Conservation (phyloP, 2,797 vertebrate genomes). For the Sebastes alutus region DNA sequence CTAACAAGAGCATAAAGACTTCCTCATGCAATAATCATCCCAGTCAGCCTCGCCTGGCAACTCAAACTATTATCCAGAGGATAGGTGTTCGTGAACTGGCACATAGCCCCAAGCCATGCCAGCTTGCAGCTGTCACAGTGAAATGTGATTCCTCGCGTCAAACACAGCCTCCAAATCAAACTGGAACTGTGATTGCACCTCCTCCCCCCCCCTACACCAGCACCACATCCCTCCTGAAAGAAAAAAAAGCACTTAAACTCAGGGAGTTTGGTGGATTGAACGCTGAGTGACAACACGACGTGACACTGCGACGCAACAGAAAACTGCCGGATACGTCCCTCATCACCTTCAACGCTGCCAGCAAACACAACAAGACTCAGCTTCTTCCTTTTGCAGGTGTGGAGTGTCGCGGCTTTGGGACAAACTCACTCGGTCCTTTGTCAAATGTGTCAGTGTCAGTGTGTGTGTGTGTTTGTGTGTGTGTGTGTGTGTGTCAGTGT, state of each 20-base stretch:
- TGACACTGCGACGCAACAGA: not conserved
- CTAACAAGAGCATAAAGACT: not conserved
- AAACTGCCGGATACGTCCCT: constrained; percentile 8
- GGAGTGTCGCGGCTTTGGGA: not conserved
- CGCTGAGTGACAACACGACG: not conserved
- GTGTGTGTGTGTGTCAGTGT: not conserved
- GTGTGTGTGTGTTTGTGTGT: not conserved
- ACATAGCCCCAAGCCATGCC: constrained; percentile 12
- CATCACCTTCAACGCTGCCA: not conserved
- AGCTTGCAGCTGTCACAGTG: constrained; percentile 15
- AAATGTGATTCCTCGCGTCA: constrained; percentile 32
- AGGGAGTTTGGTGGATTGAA: constrained; percentile 1
- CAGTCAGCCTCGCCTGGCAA: not conserved
- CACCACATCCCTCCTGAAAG: not conserved
- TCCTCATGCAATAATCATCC: not conserved
- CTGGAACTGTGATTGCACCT: constrained; percentile 1
- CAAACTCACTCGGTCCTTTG: not conserved
- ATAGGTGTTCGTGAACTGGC: not conserved
- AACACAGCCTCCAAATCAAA: constrained; percentile 29
- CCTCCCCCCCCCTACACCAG: fast-evolving
- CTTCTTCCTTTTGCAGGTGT: not conserved
- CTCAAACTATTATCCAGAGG: constrained; percentile 21
- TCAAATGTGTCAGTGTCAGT: not conserved
- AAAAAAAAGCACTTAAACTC: not conserved
- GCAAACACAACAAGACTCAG: not conserved